Conservation (phyloP, 2,113 vertebrate genomes). For the human (Homo sapiens) region GRCh38 chr2:164431501-164432000, state of each 20-base stretch:
- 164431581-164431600: not conserved
- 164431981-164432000: slow-evolving; percentile 67
- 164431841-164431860: slow-evolving; percentile 67
- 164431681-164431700: not conserved
- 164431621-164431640: not conserved
- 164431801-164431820: slow-evolving; percentile 51
- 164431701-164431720: not conserved
- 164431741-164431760: slow-evolving; percentile 54
- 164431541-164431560: not conserved
- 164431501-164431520: not conserved
- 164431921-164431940: slow-evolving; percentile 59
- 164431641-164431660: slow-evolving; percentile 21
- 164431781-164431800: slow-evolving; percentile 60
- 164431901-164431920: slow-evolving; percentile 42
- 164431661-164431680: slow-evolving; percentile 6
- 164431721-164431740: not conserved
- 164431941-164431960: slow-evolving; percentile 69
- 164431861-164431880: slow-evolving; percentile 11
- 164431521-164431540: not conserved
- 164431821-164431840: slow-evolving; percentile 67
- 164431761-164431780: slow-evolving; percentile 69
- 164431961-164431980: slow-evolving; percentile 66
- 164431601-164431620: not conserved
- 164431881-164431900: slow-evolving; percentile 22
- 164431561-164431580: not conserved